Evolutionary conservation across 2,113 vertebrate genomes (phyloP).

Genomic region (Salvelinus alpinus): DNA sequence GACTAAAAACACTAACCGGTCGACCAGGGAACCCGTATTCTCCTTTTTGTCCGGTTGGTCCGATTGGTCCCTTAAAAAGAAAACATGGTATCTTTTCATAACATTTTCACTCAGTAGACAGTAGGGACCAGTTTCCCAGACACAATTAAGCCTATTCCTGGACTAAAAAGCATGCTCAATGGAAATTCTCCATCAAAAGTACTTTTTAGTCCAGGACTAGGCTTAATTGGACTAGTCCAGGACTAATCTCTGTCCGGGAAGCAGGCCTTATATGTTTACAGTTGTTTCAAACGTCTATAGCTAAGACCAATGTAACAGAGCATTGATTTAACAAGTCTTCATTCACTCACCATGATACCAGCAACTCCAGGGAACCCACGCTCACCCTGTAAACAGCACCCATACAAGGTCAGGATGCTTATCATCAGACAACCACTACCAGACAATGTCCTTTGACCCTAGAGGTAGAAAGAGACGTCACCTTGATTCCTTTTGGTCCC

Average conservation of each 20-base stretch:
- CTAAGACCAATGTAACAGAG: background rate
- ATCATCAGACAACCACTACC: background rate
- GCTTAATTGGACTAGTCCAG: too few relatives aligned
- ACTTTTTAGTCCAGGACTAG: too few relatives aligned
- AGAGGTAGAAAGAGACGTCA: slow-evolving; percentile 11
- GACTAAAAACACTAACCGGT: slow-evolving; percentile 74
- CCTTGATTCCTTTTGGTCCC: slow-evolving; percentile 79
- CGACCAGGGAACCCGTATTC: slow-evolving; percentile 90
- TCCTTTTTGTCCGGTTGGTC: slow-evolving; percentile 86
- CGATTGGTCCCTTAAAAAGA: slow-evolving; percentile 81
- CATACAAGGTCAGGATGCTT: background rate
- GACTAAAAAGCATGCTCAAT: too few relatives aligned
- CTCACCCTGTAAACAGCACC: slow-evolving; percentile 76
- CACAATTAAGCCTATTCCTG: too few relatives aligned
- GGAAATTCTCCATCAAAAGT: too few relatives aligned
- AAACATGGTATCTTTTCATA: background rate
- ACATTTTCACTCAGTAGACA: background rate
- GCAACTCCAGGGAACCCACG: slow-evolving; percentile 73
- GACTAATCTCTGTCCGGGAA: too few relatives aligned
- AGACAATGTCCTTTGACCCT: background rate
- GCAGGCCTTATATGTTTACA: background rate
- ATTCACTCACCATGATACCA: slow-evolving; percentile 76
- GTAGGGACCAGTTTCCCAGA: too few relatives aligned
- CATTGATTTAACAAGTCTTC: background rate
- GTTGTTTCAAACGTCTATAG: background rate